These are phyloP conservation scores for Acanthornis magna DNA, from an alignment of 2,797 vertebrate genomes.

Conservation along the genomic window DNA sequence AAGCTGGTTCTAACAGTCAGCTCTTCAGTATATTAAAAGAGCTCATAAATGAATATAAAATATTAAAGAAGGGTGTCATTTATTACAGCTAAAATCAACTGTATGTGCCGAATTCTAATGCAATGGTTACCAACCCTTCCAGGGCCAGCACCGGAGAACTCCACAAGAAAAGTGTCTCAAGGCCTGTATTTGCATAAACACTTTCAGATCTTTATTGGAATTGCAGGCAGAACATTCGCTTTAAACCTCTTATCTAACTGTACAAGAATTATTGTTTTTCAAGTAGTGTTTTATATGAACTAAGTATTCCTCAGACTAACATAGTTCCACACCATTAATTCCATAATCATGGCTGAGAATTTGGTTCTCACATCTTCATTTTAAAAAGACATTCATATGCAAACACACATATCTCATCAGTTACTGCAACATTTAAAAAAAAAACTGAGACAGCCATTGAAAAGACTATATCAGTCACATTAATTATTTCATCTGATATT, in stretches of 20 bases:
- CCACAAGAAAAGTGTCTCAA: neutral
- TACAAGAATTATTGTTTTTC: neutral
- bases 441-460: neutral
- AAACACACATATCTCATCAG: neutral
- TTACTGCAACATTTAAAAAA: neutral
- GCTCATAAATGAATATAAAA: conserved; percentile 48
- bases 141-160: neutral
- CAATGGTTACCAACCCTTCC: neutral
- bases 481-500: neutral
- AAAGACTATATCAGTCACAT: accelerated
- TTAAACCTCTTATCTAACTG: neutral
- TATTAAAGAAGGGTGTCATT: conserved; percentile 42
- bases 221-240: neutral
- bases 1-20: conserved; percentile 4
- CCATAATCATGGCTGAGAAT: neutral
- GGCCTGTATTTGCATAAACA: neutral
- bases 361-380: neutral
- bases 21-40: conserved; percentile 43
- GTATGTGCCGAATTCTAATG: neutral
- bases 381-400: neutral
- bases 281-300: neutral
- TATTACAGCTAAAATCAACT: neutral
- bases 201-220: neutral
- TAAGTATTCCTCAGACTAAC: neutral
- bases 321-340: neutral